phyloP scores from a whole-genome alignment of 1,140 invertebrate species.

The Ditylenchus dipsaci region DNA sequence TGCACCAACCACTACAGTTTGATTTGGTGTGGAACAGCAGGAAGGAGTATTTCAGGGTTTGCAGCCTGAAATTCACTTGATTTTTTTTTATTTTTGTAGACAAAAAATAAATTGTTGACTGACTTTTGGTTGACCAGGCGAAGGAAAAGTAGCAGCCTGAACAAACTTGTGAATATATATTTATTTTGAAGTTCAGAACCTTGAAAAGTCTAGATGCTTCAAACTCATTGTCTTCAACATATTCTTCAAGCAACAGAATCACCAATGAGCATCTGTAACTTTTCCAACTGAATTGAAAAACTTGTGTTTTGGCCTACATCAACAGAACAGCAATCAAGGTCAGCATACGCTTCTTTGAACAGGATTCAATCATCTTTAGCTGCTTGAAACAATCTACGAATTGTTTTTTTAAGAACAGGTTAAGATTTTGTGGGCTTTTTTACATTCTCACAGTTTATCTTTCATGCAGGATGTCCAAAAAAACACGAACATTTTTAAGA shows the following conservation, averaged over 20 bases:
- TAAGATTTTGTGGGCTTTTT: not conserved
- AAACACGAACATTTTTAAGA: no score
- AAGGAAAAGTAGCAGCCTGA: no score
- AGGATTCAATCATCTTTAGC: slow-evolving; percentile 6
- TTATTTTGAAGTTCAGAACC: no score
- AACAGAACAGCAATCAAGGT: not conserved
- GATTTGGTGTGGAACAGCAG: not conserved
- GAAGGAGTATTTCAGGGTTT: no score
- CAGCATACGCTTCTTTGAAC: slow-evolving; percentile 8
- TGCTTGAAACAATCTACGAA: not conserved
- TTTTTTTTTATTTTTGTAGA: no score
- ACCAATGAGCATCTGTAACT: slow-evolving; percentile 3
- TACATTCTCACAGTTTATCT: no score
- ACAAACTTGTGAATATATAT: no score
- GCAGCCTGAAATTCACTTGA: no score
- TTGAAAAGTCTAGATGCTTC: not conserved
- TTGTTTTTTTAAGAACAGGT: no score
- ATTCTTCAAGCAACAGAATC: slow-evolving; percentile 3
- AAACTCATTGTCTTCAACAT: slow-evolving; percentile 8
- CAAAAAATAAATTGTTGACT: no score
- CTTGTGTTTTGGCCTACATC: not conserved
- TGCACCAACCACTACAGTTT: not conserved
- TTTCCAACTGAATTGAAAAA: not conserved
- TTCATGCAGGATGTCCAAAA: no score
- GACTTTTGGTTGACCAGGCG: no score